These are phyloP conservation scores for Danio aesculapii DNA, from an alignment of 2,797 vertebrate species.

Conservation along the genomic window DNA sequence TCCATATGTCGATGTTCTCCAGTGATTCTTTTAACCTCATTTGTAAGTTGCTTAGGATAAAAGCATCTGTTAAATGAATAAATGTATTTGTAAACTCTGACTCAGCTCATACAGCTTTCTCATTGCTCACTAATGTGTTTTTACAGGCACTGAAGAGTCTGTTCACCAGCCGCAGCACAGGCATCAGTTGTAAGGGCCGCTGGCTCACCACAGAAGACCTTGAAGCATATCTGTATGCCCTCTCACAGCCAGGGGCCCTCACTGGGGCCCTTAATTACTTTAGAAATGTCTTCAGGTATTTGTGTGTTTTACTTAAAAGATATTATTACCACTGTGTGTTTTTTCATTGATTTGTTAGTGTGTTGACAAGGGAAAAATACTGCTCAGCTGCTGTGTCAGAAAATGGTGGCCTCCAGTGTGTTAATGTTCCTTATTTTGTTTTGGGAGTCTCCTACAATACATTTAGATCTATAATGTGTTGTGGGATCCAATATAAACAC, in stretches of 20 bases:
- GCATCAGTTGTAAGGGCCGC: conserved; percentile 89
- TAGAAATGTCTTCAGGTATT: conserved; percentile 94
- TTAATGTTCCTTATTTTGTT: neutral
- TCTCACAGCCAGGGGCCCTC: conserved; percentile 96
- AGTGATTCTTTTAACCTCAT: no score
- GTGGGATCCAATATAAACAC: no score
- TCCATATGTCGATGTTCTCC: no score
- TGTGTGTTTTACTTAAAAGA: neutral
- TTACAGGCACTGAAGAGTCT: conserved; percentile 89
- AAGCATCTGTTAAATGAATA: no score
- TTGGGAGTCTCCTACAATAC: no score
- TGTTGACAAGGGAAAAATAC: neutral
- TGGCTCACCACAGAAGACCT: conserved; percentile 91
- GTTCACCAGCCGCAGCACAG: conserved; percentile 92
- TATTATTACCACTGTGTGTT: neutral
- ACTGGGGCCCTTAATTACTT: conserved; percentile 96
- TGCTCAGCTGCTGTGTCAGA: neutral
- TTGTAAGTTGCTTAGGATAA: no score
- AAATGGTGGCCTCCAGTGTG: conserved; percentile 56
- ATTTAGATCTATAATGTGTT: no score
- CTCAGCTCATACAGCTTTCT: conserved; percentile 8
- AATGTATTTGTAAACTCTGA: neutral
- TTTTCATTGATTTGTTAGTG: neutral
- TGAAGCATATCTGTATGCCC: conserved; percentile 93
- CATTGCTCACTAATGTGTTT: neutral